phyloP scores from a whole-genome alignment of 2,113 vertebrate species.

The Machaerirhynchus nigripectus region DNA sequence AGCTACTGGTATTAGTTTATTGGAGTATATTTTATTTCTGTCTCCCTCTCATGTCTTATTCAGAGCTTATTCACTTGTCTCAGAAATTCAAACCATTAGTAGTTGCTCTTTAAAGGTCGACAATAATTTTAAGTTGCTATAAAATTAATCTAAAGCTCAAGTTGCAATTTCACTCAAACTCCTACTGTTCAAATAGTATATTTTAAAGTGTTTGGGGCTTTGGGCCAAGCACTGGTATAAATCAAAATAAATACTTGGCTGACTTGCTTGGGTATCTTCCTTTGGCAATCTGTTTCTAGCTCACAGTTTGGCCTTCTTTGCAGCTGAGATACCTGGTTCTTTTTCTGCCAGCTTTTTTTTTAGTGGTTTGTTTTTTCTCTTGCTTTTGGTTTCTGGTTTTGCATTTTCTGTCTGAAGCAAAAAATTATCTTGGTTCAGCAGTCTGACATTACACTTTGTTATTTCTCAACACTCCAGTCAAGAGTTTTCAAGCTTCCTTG shows the following conservation, averaged over 20 bases:
- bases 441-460: background rate
- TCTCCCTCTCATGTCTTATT: background rate
- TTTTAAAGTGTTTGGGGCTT: background rate
- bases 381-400: background rate
- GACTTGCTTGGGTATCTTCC: background rate
- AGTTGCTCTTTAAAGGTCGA: background rate
- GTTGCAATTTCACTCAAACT: background rate
- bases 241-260: constrained; percentile 17
- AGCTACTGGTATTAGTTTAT: background rate
- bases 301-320: background rate
- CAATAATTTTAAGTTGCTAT: background rate
- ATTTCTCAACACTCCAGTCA: background rate
- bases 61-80: background rate
- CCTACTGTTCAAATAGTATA: background rate
- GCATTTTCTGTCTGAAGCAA: background rate
- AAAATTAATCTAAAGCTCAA: background rate
- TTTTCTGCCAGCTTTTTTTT: background rate
- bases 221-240: background rate
- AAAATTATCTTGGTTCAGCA: background rate
- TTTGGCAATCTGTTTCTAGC: background rate
- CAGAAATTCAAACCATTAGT: background rate
- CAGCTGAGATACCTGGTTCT: constrained; percentile 3
- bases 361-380: background rate
- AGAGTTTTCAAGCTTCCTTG: background rate
- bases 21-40: background rate